Base-by-base conservation (phyloP, 1,140 invertebrate genomes). In the Drosophila arizonae region DNA sequence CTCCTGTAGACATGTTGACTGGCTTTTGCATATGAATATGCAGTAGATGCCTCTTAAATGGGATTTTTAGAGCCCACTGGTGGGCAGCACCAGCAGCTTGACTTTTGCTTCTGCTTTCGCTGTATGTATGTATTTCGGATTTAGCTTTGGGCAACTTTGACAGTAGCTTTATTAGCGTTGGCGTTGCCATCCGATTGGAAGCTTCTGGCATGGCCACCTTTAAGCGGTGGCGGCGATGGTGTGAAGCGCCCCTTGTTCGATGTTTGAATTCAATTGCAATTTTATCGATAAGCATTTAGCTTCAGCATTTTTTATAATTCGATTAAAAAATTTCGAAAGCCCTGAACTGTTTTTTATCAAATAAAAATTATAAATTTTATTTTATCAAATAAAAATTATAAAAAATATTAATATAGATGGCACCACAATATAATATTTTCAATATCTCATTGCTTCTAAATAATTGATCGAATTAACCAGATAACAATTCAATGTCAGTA, bases 81-180 rank as follows among this genome's bases (percentile, higher is more conserved):
- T 64, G 67, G 70, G 43, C 64, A 72, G 52, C 36, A 55, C 28
- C 30, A 55, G 66, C 28, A 52, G 39, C 48, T 50, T 46, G 41
- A 17, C 33, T 61, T 67, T 64, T 21, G 26, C 41, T 60, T 65
- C 46, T 67, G 36, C 36, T 39, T 39, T 39, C 11, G 36, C 36
- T 39, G 69, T 76, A 61, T 67, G 73, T 76, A 64, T 76, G 73
- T 76, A 66, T 57, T 66, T 46, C 15, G 51, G 43, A n/a, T 46
- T 51, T 57, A 72, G 64, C 58, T 72, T 76, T 72, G 56, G 57
- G 52, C 60, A 62, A 56, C 51, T 62, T 62, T 45, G 51, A 36
- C 24, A 74, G 28, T 30, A 70, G 67, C 67, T 70, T 68, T 70
- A 55, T 39, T 17, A 26, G 39, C 30, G 17, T 39, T 33, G 15